Evolutionary conservation across 2,797 vertebrate species (phyloP).

Genomic region (Loriculus beryllinus): DNA sequence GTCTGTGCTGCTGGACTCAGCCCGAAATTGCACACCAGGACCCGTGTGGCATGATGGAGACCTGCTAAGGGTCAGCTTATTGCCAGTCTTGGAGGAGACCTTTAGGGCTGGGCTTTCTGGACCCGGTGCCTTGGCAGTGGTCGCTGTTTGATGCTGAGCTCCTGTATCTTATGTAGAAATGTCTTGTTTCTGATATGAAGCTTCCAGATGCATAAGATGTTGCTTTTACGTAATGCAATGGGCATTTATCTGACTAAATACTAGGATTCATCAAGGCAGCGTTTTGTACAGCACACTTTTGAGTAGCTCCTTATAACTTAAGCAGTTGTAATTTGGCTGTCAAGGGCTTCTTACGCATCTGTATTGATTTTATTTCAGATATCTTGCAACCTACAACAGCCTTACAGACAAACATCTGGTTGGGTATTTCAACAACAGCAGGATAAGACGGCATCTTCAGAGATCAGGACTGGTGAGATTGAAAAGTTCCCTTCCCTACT

Average conservation of each 20-base stretch:
- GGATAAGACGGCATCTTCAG: conserved; percentile 88
- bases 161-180: background rate
- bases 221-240: background rate
- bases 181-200: rapidly evolving
- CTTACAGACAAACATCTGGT: conserved; percentile 92
- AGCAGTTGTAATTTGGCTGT: background rate
- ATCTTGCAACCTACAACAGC: conserved; percentile 88
- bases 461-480: conserved; percentile 90
- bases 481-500: background rate
- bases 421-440: conserved; percentile 90
- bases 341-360: background rate
- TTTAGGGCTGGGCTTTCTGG: background rate
- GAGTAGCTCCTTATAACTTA: background rate
- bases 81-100: background rate
- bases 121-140: rapidly evolving
- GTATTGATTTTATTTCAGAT: conserved; percentile 71
- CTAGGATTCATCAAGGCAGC: background rate
- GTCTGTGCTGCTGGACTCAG: background rate
- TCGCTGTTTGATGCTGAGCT: rapidly evolving
- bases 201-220: background rate
- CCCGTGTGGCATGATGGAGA: background rate
- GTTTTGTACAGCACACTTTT: background rate
- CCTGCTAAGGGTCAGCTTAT: background rate
- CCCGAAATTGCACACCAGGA: background rate
- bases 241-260: background rate